Base-by-base conservation (phyloP, 1,140 invertebrate genomes). In the Ganaspis sp. region DNA sequence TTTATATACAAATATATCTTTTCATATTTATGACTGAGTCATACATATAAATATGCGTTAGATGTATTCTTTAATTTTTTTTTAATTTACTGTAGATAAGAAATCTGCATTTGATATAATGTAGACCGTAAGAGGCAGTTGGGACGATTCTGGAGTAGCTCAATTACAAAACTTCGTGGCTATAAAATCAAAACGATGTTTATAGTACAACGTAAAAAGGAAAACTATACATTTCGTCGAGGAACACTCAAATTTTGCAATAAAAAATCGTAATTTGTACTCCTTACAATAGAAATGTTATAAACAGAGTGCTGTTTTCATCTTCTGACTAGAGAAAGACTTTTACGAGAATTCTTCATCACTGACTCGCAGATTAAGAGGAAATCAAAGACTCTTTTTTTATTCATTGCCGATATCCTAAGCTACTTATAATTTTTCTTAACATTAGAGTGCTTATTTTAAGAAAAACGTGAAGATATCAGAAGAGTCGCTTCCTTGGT, bases 401-500 rank as follows among this genome's bases (percentile, higher is more conserved):
- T 17, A 17, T 17, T 8, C n/a, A 34, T 40, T 40, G n/a, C n/a
- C n/a, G n/a, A 23, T 64, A 64, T 64, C 11, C 58, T 64, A 64
- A 26, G 26, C 26, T 34, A 34, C 23, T 34, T 64, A 64, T 64
- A n/a, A 64, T 64, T 64, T n/a, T n/a, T 64, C 58, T 64, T 64
- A 64, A 64, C 11, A 64, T 64, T 64, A 64, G 1, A 64, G 9
- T 64, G 21, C 58, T 64, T 64, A 64, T 64, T 34, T 49, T 49
- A 49, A 64, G 23, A 21, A 29, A 64, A 64, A 64, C 58, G 23
- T 64, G 23, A 64, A 64, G 58, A 64, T 64, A 64, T 64, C 58
- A 64, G 58, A 64, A 64, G 58, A 64, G 58, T 64, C 58, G 58
- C 26, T 64, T 64, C 58, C 58, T 64, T 64, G 58, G 58, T 64